A percentile compares a stretch with the other conserved stretches of the same genome.
phyloP scores from a whole-genome alignment of 2,113 vertebrate genomes.

The Lampris megalopsis region DNA sequence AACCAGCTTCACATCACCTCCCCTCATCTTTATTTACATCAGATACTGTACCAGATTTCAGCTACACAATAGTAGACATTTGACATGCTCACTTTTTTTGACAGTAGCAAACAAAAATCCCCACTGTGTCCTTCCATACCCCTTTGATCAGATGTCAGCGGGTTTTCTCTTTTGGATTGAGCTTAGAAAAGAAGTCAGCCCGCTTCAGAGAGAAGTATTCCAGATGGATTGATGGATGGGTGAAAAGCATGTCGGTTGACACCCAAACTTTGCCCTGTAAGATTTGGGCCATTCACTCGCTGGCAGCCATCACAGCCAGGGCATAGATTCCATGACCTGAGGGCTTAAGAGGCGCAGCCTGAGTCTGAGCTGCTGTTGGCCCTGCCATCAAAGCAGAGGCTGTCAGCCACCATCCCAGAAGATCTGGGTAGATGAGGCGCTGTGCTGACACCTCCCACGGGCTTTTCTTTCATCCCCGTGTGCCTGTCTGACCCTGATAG shows the following conservation, averaged over 20 bases:
- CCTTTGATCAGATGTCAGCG: too few relatives aligned
- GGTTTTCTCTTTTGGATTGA: too few relatives aligned
- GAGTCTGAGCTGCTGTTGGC: constrained; percentile 21
- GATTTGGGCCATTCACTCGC: neutral
- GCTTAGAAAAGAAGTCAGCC: too few relatives aligned
- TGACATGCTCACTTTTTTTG: too few relatives aligned
- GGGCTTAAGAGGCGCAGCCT: neutral
- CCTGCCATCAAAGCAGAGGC: constrained; percentile 28
- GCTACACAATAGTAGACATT: too few relatives aligned
- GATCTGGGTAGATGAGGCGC: constrained; percentile 17
- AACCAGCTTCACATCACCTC: too few relatives aligned
- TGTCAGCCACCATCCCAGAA: neutral
- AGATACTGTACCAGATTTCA: too few relatives aligned
- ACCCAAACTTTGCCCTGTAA: neutral
- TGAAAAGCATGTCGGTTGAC: neutral
- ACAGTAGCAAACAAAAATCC: too few relatives aligned
- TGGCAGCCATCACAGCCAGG: neutral
- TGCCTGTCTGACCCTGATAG: constrained; percentile 39
- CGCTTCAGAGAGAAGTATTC: too few relatives aligned
- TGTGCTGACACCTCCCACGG: constrained; percentile 24
- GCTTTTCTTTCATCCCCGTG: constrained; percentile 23
- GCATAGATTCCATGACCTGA: neutral
- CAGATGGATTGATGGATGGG: neutral
- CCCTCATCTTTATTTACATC: too few relatives aligned
- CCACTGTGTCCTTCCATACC: too few relatives aligned